Evolutionary conservation across 2,797 vertebrate species (phyloP).

Genomic region (Micrastur ruficollis): DNA sequence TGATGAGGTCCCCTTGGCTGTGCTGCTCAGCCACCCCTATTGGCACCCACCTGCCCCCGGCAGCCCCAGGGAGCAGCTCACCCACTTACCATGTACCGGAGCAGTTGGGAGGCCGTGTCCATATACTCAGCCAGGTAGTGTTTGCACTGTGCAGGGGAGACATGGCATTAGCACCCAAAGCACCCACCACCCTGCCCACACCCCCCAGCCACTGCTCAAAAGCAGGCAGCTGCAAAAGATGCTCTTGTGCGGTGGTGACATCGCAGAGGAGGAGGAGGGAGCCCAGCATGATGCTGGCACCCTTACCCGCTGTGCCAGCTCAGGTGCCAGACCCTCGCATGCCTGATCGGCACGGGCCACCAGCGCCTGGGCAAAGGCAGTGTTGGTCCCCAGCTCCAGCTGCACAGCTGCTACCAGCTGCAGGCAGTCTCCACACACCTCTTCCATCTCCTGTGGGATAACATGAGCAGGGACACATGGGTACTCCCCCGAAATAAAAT

Average conservation of each 20-base stretch:
- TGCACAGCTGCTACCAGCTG: conserved; percentile 81
- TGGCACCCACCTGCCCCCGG: fast-evolving
- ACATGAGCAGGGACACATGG: fast-evolving
- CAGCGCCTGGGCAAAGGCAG: conserved; percentile 72
- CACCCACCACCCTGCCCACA: no score
- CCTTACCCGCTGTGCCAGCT: conserved; percentile 48
- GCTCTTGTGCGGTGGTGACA: fast-evolving
- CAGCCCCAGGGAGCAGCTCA: fast-evolving
- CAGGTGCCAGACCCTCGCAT: conserved; percentile 81
- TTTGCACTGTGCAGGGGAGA: conserved; percentile 82
- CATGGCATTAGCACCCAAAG: fast-evolving
- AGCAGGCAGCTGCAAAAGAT: neutral
- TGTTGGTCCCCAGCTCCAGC: conserved; percentile 70
- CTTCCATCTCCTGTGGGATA: conserved; percentile 41
- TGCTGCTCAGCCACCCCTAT: fast-evolving
- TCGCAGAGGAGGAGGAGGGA: fast-evolving
- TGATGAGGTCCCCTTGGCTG: neutral
- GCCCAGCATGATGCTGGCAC: neutral
- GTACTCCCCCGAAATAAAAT: neutral
- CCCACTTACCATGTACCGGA: conserved; percentile 85
- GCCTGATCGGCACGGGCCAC: conserved; percentile 65
- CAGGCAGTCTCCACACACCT: conserved; percentile 83
- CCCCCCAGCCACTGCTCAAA: fast-evolving
- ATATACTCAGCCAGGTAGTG: conserved; percentile 79
- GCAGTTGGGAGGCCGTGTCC: conserved; percentile 66